Percentiles rank a stretch among this genome's conserved stretches.
Conservation (phyloP, 2,797 vertebrate species). For the Atherinosoma microstoma region DNA sequence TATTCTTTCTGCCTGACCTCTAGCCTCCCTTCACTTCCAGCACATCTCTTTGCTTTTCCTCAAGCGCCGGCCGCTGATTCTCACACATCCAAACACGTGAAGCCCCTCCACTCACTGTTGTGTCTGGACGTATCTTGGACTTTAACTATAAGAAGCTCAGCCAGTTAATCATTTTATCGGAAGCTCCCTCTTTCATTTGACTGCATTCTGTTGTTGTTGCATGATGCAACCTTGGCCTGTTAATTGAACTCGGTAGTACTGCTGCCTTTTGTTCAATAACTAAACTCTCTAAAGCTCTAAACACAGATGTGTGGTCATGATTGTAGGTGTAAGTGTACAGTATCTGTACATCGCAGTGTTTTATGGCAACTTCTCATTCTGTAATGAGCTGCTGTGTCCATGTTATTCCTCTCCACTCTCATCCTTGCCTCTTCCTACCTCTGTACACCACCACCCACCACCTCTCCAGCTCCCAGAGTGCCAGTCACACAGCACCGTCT, state of each 20-base stretch:
- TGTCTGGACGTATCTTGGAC: conserved; percentile 47
- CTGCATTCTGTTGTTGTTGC: not conserved
- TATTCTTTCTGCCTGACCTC: conserved; percentile 39
- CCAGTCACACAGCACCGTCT: conserved; percentile 84
- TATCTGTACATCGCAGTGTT: conserved; percentile 26
- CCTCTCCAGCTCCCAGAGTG: conserved; percentile 77
- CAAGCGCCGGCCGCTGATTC: conserved; percentile 8
- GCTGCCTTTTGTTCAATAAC: not conserved
- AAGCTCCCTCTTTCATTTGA: conserved; percentile 17
- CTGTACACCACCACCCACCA: conserved; percentile 47
- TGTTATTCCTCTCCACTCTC: conserved; percentile 60
- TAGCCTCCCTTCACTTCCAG: conserved; percentile 3
- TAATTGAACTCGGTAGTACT: not conserved
- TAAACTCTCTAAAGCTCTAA: conserved; percentile 16
- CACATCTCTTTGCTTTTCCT: conserved; percentile 25
- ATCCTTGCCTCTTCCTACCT: conserved; percentile 52
- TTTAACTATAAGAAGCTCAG: conserved; percentile 41
- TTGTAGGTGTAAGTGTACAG: not conserved
- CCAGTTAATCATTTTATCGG: conserved; percentile 15
- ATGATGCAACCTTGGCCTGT: not conserved
- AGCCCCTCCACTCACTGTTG: conserved; percentile 30
- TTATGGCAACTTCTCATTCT: conserved; percentile 19
- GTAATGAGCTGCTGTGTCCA: conserved; percentile 70
- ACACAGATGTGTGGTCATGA: conserved; percentile 8
- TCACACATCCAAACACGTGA: conserved; percentile 20